phyloP scores from a whole-genome alignment of 2,113 vertebrate species.

The Guaruba guarouba region DNA sequence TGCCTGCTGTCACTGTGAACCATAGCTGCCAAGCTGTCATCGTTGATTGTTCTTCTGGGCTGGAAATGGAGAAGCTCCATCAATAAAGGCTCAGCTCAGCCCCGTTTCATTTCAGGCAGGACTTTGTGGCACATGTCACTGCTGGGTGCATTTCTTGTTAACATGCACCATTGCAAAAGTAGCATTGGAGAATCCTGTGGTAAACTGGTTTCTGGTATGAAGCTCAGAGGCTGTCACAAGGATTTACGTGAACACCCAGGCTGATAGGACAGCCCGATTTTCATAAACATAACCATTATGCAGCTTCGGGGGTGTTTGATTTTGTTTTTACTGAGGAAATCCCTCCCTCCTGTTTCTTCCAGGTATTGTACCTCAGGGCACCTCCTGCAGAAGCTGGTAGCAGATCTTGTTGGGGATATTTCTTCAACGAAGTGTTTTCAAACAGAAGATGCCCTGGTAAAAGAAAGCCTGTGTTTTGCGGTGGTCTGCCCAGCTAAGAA shows the following conservation, averaged over 20 bases:
- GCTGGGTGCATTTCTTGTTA: background rate
- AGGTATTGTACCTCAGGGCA: background rate
- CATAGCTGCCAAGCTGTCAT: background rate
- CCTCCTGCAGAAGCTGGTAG: background rate
- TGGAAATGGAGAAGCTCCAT: background rate
- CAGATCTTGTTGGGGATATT: background rate
- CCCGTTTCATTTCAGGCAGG: background rate
- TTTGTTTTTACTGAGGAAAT: background rate
- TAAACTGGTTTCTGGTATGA: background rate
- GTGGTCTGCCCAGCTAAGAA: background rate
- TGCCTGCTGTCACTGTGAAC: background rate
- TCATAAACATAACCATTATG: background rate
- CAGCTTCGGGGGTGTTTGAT: background rate
- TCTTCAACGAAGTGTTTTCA: background rate
- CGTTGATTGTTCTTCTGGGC: background rate
- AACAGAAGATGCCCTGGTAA: background rate
- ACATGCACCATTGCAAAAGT: background rate
- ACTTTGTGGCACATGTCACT: background rate
- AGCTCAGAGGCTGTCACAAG: background rate
- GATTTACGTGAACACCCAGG: fast-evolving
- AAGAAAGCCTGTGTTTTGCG: background rate
- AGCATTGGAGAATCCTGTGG: background rate
- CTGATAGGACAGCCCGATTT: background rate
- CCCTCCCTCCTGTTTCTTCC: background rate
- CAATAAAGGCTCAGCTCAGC: background rate